A percentile compares a stretch with the other conserved stretches of the same genome.
Conservation (phyloP, 2,113 vertebrate species). For the Danio rerio region DNA sequence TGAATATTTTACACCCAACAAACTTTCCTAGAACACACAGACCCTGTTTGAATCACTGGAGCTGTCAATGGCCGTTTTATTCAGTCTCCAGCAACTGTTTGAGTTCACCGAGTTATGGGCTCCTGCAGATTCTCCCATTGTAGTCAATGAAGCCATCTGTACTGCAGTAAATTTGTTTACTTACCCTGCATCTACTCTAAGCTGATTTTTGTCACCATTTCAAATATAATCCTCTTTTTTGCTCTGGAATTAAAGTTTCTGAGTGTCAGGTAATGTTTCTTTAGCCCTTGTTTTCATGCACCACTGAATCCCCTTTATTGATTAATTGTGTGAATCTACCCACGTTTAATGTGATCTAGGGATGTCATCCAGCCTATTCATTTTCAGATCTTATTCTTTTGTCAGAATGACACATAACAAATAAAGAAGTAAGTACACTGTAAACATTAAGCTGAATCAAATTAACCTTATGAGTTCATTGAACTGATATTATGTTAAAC, state of each 20-base stretch:
- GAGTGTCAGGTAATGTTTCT: neutral
- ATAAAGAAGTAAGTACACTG: too few relatives aligned
- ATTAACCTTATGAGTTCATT: too few relatives aligned
- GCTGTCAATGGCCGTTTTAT: neutral
- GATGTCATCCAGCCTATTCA: neutral
- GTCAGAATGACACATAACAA: too few relatives aligned
- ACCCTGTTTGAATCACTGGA: neutral
- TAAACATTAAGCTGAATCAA: too few relatives aligned
- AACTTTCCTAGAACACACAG: neutral
- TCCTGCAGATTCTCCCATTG: neutral
- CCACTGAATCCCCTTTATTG: neutral
- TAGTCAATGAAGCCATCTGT: conserved; percentile 5
- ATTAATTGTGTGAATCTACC: neutral
- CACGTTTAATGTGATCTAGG: neutral
- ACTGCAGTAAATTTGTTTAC: neutral
- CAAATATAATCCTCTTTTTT: neutral
- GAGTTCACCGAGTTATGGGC: neutral
- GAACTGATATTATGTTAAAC: too few relatives aligned
- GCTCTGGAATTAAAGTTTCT: neutral
- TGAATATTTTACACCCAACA: neutral
- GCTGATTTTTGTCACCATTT: neutral
- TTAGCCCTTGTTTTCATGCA: neutral
- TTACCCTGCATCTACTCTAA: neutral
- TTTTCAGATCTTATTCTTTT: neutral
- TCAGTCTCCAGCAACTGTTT: neutral